Evolutionary conservation across 2,888 invertebrate genomes (phyloP), one percentile per base, ranked within the genome.

Genomic region (Tupiocoris notatus): DNA sequence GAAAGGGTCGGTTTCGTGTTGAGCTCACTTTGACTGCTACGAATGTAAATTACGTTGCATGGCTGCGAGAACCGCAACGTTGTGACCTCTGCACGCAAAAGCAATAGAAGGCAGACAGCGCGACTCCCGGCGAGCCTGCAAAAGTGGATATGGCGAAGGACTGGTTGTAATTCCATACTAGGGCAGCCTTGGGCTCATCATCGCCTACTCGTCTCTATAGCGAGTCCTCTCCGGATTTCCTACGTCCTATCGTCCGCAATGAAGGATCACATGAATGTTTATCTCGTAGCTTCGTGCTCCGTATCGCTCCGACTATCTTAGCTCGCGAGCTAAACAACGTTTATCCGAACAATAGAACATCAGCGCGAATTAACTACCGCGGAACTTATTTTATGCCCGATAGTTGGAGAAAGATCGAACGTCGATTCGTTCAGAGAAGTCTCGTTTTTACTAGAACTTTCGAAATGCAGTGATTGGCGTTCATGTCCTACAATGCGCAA

Each of bases 1-100:
- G 73, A 73, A 73, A 61, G 62, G 73, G 62, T 39, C 39, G 73
- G 73, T 73, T 73, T 73, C 73, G 73, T 73, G 73, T 73, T 73
- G 39, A 39, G 18, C 73, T 73, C 73, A 73, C 61, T 73, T 62
- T 39, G 73, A 56, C 61, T 73, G 56, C 73, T 62, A 56, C 61
- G 61, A 73, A 73, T 73, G 73, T 62, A 73, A 73, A 73, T 73
- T 73, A 73, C 62, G 39, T 62, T 61, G 61, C 62, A 62, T 73
- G 62, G 62, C 62, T 39, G 39, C 39, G 39, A 39, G 39, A 39
- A 39, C 39, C 39, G 39, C 57, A 67, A 56, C 57, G 9, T 67
- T 24, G 61, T 54, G 54, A 61, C 62, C 62, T 73, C 73, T 62
- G 73, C 73, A 73, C 73, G 73, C 73, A 62, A 73, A 73, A 73